These are phyloP conservation scores for Taxidea taxus DNA, from an alignment of 2,113 vertebrate species.

Conservation along the genomic window DNA sequence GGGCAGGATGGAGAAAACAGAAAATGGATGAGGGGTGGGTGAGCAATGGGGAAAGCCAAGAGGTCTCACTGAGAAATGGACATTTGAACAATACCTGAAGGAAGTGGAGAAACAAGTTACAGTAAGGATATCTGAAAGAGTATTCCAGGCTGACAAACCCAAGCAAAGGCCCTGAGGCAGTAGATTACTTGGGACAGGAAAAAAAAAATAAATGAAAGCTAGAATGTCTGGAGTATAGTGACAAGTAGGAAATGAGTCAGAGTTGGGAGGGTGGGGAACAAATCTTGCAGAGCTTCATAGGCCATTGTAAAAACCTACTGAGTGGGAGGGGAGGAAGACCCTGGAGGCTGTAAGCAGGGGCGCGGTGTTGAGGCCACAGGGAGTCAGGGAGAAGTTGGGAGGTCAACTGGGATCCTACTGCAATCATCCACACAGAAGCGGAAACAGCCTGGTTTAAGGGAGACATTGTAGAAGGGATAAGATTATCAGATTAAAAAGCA, in stretches of 20 bases:
- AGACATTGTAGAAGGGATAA: neutral
- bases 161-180: neutral
- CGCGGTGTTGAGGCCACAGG: neutral
- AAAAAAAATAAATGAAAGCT: neutral
- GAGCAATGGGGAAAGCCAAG: neutral
- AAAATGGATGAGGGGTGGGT: neutral
- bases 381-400: neutral
- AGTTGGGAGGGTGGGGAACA: neutral
- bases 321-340: neutral
- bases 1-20: neutral
- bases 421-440: neutral
- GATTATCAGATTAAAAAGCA: neutral
- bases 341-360: neutral
- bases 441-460: neutral
- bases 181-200: neutral
- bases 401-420: neutral
- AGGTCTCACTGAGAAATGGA: neutral
- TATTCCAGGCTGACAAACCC: neutral
- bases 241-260: slow-evolving; percentile 42
- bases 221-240: neutral
- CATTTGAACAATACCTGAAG: neutral
- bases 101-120: neutral
- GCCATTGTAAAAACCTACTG: neutral
- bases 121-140: neutral
- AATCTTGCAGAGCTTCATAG: neutral